phyloP scores from a whole-genome alignment of 2,888 invertebrate genomes.

The Spilarctia lutea region DNA sequence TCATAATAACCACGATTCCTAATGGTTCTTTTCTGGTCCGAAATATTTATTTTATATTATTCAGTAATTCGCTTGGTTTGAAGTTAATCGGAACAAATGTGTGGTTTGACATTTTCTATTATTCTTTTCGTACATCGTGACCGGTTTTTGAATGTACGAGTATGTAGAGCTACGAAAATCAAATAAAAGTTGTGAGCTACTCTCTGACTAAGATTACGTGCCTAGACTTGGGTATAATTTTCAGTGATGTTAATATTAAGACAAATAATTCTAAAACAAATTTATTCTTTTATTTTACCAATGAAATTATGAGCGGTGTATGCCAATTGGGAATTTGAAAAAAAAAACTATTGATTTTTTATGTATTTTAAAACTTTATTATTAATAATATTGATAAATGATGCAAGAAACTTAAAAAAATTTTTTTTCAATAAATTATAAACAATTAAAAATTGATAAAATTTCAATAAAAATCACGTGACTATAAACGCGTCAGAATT shows the following conservation, averaged over 20 bases:
- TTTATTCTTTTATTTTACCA: slow-evolving; percentile 11
- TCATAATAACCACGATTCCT: not conserved
- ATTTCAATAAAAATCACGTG: too few species aligned
- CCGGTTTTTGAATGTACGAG: not conserved
- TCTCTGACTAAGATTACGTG: not conserved
- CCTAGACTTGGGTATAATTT: not conserved
- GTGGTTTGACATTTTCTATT: not conserved
- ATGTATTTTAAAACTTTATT: too few species aligned
- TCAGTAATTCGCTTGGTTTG: not conserved
- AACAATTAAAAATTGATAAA: too few species aligned
- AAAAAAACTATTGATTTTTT: too few species aligned
- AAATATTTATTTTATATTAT: not conserved
- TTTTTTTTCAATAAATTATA: too few species aligned
- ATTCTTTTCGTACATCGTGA: not conserved
- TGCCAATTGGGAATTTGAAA: too few species aligned
- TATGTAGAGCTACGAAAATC: not conserved
- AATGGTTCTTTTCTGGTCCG: not conserved
- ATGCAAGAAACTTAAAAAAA: too few species aligned
- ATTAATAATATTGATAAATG: too few species aligned
- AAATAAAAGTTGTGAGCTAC: not conserved
- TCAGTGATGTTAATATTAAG: not conserved
- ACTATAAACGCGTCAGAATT: too few species aligned
- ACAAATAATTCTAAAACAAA: not conserved
- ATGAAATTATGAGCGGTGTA: slow-evolving; percentile 30
- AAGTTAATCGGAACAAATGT: not conserved